Conservation (phyloP, 2,888 invertebrate species). For the Phoenoteleia sp. region DNA sequence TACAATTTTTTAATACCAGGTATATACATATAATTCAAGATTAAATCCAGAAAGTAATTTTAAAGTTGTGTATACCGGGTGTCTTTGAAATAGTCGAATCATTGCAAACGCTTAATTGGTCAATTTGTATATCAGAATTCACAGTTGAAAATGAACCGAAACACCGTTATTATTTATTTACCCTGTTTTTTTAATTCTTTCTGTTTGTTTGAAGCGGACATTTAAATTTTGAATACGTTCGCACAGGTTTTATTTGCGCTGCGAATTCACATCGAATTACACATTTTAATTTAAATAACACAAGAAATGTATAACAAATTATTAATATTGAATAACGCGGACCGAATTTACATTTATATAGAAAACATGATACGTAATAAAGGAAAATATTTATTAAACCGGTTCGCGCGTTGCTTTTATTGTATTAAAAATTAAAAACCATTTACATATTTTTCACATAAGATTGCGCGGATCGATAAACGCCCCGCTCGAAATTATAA, state of each 20-base stretch:
- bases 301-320: constrained; percentile 47
- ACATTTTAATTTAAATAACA: constrained; percentile 52
- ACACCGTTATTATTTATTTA: neutral
- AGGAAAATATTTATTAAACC: constrained; percentile 54
- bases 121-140: no score
- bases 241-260: constrained; percentile 34
- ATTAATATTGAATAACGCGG: constrained; percentile 60
- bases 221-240: constrained; percentile 19
- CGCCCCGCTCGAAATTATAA: constrained; percentile 35
- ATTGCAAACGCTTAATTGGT: no score
- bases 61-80: no score
- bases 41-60: no score
- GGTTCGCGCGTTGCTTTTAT: constrained; percentile 43
- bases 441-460: constrained; percentile 49
- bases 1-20: no score
- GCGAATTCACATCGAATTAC: constrained; percentile 47
- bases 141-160: neutral
- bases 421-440: constrained; percentile 56
- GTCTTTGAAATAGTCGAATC: no score
- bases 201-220: neutral
- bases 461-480: constrained; percentile 51
- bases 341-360: constrained; percentile 60
- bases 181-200: neutral
- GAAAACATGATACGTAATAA: constrained; percentile 53
- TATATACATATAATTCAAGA: no score